Conservation (phyloP, 92 coral and sea anemone species). For the Porites rus region DNA sequence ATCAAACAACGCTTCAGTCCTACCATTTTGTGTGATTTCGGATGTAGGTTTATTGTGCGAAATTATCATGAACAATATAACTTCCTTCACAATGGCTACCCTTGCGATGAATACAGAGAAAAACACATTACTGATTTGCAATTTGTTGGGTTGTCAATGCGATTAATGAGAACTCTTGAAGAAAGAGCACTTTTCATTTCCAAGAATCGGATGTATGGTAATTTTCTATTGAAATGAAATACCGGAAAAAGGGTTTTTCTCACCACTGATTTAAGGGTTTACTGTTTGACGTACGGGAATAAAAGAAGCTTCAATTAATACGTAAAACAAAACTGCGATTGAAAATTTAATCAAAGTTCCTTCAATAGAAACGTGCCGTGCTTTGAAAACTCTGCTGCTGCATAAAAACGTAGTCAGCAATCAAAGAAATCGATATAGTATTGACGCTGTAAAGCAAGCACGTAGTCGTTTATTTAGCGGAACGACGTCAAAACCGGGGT, state of each 20-base stretch:
- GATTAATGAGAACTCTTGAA: conserved; percentile 30
- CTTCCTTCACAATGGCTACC: not conserved
- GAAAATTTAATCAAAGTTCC: conserved; percentile 18
- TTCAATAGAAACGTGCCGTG: not conserved
- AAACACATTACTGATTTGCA: not conserved
- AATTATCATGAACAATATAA: not conserved
- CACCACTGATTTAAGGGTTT: conserved; percentile 2
- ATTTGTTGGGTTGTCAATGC: conserved; percentile 1
- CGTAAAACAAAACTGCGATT: conserved; percentile 25
- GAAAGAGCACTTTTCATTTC: conserved; percentile 56
- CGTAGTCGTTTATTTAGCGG: not conserved
- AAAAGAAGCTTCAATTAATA: conserved; percentile 27
- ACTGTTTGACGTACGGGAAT: not conserved
- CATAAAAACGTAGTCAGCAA: not conserved
- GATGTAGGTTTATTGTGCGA: not conserved
- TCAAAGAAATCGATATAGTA: not conserved
- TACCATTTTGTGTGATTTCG: not conserved
- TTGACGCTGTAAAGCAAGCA: not conserved
- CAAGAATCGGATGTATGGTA: conserved; percentile 46
- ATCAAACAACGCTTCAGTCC: not conserved
- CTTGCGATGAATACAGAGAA: not conserved
- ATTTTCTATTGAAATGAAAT: conserved; percentile 30
- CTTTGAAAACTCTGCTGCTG: not conserved
- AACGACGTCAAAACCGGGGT: not conserved
- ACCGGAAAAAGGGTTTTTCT: conserved; percentile 10